Evolutionary conservation across 2,797 vertebrate species (phyloP).

Genomic region (Trachurus trachurus): DNA sequence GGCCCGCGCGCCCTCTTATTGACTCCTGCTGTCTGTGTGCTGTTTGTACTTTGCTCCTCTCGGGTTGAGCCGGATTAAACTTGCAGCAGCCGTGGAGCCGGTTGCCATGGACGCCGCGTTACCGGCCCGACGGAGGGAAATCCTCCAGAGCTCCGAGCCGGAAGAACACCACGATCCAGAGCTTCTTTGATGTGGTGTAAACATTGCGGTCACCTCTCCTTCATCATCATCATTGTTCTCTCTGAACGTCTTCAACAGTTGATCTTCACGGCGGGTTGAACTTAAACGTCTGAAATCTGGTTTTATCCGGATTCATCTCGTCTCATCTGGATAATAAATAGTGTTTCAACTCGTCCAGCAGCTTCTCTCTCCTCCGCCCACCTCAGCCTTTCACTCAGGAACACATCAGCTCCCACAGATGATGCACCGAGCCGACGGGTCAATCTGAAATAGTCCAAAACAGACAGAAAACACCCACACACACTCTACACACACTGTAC

Average conservation of each 20-base stretch:
- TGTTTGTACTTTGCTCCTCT: slow-evolving; percentile 13
- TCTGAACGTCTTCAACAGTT: too few species aligned
- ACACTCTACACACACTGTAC: background rate
- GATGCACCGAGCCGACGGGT: slow-evolving; percentile 23
- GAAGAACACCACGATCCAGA: too few species aligned
- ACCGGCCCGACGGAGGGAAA: slow-evolving; percentile 3
- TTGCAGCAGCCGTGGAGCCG: slow-evolving; percentile 18
- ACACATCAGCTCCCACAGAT: slow-evolving; percentile 19
- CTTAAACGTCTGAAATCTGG: too few species aligned
- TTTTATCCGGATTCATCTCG: too few species aligned
- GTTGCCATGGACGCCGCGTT: slow-evolving; percentile 19
- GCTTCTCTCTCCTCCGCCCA: slow-evolving; percentile 35
- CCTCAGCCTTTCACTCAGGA: slow-evolving; percentile 22
- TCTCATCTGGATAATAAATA: slow-evolving; percentile 37
- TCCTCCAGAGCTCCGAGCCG: too few species aligned
- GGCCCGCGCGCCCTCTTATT: background rate
- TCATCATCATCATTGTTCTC: too few species aligned
- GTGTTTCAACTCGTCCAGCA: slow-evolving; percentile 24
- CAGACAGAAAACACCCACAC: slow-evolving; percentile 12
- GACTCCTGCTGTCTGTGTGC: slow-evolving; percentile 15
- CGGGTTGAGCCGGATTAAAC: background rate
- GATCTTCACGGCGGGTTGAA: too few species aligned
- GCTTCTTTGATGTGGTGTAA: too few species aligned
- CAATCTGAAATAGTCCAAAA: slow-evolving; percentile 30
- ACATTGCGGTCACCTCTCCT: too few species aligned